These are phyloP conservation scores for Sisor rabdophorus DNA, from an alignment of 2,113 vertebrate genomes.

Conservation along the genomic window DNA sequence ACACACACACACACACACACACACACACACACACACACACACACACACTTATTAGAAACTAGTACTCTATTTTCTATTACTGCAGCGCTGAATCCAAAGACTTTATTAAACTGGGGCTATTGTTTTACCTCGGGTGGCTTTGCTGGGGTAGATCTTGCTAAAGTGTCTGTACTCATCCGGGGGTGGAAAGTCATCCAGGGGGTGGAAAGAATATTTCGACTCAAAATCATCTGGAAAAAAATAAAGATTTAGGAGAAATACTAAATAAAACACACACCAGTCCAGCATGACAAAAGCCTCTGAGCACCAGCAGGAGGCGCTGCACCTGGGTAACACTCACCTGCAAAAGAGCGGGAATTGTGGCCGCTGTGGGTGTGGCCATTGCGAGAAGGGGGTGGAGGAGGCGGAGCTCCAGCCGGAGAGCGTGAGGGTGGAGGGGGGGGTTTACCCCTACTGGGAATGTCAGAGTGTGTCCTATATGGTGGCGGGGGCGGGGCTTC, in stretches of 20 bases:
- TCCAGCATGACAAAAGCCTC: too few relatives aligned
- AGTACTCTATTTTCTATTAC: neutral
- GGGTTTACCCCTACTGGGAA: conserved; percentile 78
- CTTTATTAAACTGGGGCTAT: neutral
- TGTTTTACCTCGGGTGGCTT: conserved; percentile 80
- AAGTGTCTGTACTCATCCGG: conserved; percentile 91
- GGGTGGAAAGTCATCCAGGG: conserved; percentile 90
- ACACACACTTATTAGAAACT: neutral
- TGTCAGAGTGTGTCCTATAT: conserved; percentile 76
- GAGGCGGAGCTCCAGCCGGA: conserved; percentile 78
- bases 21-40: neutral
- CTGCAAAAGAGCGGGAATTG: conserved; percentile 77
- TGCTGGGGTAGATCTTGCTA: conserved; percentile 93
- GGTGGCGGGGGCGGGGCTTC: conserved; percentile 77
- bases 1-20: neutral
- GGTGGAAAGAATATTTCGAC: conserved; percentile 94
- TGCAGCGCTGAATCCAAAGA: neutral
- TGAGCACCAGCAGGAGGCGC: too few relatives aligned
- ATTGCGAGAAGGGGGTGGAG: conserved; percentile 82
- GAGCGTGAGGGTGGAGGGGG: conserved; percentile 79
- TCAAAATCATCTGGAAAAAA: conserved; percentile 86
- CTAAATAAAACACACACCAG: neutral
- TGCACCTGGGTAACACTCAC: conserved; percentile 77
- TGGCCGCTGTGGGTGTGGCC: conserved; percentile 81
- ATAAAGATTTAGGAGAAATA: neutral